Conservation (phyloP, 2,888 invertebrate genomes). For the Morpho helenor region DNA sequence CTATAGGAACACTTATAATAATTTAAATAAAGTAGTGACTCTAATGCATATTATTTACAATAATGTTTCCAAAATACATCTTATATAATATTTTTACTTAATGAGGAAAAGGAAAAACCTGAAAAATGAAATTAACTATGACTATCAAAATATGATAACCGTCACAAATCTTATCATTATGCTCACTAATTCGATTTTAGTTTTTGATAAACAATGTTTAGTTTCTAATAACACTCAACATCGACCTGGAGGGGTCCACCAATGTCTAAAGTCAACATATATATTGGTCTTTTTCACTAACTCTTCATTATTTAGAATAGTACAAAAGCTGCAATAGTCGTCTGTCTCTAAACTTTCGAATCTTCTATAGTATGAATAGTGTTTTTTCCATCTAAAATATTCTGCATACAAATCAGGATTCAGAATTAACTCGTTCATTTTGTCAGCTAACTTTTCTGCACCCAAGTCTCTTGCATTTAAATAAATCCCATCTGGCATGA, state of each 20-base stretch:
- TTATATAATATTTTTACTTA: too few relatives aligned
- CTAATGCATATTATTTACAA: too few relatives aligned
- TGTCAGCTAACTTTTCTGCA: conserved; percentile 31
- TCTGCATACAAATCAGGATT: conserved; percentile 46
- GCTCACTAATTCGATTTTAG: too few relatives aligned
- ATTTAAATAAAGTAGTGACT: too few relatives aligned
- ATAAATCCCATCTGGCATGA: conserved; percentile 59
- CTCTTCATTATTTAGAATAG: conserved; percentile 47
- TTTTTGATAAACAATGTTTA: background rate
- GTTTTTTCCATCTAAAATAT: conserved; percentile 60
- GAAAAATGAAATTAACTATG: too few relatives aligned
- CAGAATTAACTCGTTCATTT: conserved; percentile 26
- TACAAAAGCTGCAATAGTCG: conserved; percentile 61
- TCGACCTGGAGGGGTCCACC: conserved; percentile 50
- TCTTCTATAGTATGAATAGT: conserved; percentile 51
- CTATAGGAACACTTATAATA: too few relatives aligned
- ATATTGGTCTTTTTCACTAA: conserved; percentile 38
- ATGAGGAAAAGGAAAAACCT: too few relatives aligned
- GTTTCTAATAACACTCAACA: conserved; percentile 7
- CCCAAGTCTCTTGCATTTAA: conserved; percentile 49
- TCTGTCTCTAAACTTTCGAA: conserved; percentile 48
- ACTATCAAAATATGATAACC: too few relatives aligned
- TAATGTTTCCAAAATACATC: too few relatives aligned
- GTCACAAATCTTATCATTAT: too few relatives aligned
- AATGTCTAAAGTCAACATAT: conserved; percentile 44